A percentile compares a stretch with the other conserved stretches of the same genome.
These are phyloP conservation scores for Athalia rosae DNA, from an alignment of 2,888 invertebrate genomes.

Conservation along the genomic window DNA sequence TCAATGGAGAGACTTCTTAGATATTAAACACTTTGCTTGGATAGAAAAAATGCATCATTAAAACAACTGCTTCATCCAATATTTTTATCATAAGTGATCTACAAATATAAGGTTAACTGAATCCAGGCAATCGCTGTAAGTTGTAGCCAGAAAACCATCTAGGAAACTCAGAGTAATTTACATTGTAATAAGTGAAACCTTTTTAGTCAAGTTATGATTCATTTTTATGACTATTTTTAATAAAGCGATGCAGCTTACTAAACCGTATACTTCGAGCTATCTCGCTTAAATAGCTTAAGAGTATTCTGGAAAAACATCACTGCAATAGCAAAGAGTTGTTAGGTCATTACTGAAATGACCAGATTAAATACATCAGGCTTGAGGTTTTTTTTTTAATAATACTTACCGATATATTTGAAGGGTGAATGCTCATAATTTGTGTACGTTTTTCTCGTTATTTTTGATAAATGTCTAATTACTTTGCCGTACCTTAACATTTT, in stretches of 20 bases:
- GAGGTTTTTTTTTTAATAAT: not conserved
- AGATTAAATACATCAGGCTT: not conserved
- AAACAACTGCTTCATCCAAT: not conserved
- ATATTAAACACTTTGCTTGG: not conserved
- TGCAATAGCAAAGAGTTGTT: not conserved
- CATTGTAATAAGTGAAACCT: not conserved
- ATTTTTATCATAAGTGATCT: not conserved
- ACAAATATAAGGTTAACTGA: conserved; percentile 23
- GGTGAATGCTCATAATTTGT: conserved; percentile 57
- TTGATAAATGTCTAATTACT: conserved; percentile 66
- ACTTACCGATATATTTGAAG: conserved; percentile 62
- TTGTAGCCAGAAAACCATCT: not conserved
- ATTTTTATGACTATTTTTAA: not conserved
- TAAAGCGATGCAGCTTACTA: not conserved
- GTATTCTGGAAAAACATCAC: conserved; percentile 15
- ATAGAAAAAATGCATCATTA: not conserved
- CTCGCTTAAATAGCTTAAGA: not conserved
- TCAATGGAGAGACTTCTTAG: not conserved
- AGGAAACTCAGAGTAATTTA: not conserved
- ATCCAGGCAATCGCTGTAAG: not conserved
- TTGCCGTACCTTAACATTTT: conserved; percentile 69
- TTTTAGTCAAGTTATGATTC: not conserved
- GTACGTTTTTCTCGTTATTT: conserved; percentile 62
- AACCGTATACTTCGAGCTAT: not conserved
- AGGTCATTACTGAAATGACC: conserved; percentile 8